A percentile compares a stretch with the other conserved stretches of the same genome.
These are phyloP conservation scores for Cydia splendana DNA, from an alignment of 1,140 invertebrate species.

Conservation along the genomic window DNA sequence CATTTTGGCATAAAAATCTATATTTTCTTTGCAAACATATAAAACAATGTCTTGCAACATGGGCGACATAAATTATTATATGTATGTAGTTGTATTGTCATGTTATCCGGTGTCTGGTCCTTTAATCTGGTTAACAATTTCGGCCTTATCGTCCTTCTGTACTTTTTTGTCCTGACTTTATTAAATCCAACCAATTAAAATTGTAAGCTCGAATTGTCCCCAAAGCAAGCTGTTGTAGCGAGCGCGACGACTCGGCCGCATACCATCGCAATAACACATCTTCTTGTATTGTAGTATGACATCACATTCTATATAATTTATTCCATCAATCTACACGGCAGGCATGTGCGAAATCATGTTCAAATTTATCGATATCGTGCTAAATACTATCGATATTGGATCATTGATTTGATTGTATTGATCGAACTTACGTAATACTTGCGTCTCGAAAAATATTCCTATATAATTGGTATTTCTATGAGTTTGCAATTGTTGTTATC, in stretches of 20 bases:
- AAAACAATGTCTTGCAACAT: too few species aligned
- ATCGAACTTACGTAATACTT: slow-evolving; percentile 18
- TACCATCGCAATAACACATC: slow-evolving; percentile 12
- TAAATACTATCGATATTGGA: slow-evolving; percentile 58
- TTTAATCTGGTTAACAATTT: too few species aligned
- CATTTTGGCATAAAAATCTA: too few species aligned
- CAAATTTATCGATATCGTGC: slow-evolving; percentile 54
- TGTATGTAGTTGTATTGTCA: too few species aligned
- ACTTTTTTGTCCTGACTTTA: slow-evolving; percentile 15
- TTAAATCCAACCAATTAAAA: slow-evolving; percentile 16
- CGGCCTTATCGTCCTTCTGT: too few species aligned
- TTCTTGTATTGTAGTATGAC: slow-evolving; percentile 36
- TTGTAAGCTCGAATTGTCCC: background rate
- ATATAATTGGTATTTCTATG: slow-evolving; percentile 34
- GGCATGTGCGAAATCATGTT: slow-evolving; percentile 50
- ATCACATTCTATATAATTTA: slow-evolving; percentile 39
- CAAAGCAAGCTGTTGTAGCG: background rate
- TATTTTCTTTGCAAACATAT: too few species aligned
- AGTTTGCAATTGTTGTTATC: slow-evolving; percentile 34
- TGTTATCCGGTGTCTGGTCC: too few species aligned
- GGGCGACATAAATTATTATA: too few species aligned
- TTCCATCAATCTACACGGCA: slow-evolving; percentile 37
- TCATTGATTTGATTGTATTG: slow-evolving; percentile 47
- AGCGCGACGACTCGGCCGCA: background rate
- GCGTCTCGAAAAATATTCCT: slow-evolving; percentile 4